phyloP scores from a whole-genome alignment of 2,113 vertebrate genomes.

The Nerophis lumbriciformis region DNA sequence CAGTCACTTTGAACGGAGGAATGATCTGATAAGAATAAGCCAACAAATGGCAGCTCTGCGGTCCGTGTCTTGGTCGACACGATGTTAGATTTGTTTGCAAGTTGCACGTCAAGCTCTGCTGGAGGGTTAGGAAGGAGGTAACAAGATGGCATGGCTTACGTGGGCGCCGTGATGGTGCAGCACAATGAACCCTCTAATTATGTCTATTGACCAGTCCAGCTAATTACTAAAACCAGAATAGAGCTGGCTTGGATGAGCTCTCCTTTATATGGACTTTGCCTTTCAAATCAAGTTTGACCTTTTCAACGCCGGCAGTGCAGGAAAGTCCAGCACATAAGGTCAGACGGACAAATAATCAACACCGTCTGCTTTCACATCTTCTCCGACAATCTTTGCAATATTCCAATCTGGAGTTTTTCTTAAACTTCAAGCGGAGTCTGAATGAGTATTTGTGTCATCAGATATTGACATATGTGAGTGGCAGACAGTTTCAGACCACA shows the following conservation, averaged over 20 bases:
- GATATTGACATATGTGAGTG: neutral
- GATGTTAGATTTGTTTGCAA: no score
- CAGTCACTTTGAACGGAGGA: no score
- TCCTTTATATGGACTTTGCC: slow-evolving; percentile 10
- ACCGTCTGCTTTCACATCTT: slow-evolving; percentile 20
- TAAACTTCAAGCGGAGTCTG: slow-evolving; percentile 4
- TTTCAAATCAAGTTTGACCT: slow-evolving; percentile 39
- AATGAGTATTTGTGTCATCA: neutral
- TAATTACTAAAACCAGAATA: slow-evolving; percentile 6
- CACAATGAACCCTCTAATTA: neutral
- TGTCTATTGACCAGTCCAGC: neutral
- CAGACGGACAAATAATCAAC: slow-evolving; percentile 22
- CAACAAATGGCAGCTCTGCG: no score
- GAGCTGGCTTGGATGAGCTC: neutral
- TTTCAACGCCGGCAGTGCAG: slow-evolving; percentile 9
- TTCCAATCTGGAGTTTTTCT: slow-evolving; percentile 13
- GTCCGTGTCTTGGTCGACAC: no score
- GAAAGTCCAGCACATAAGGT: slow-evolving; percentile 17
- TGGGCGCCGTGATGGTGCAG: no score
- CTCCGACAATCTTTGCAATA: neutral
- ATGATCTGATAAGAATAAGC: no score
- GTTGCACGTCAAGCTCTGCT: no score
- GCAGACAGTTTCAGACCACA: slow-evolving; percentile 11
- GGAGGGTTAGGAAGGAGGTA: no score
- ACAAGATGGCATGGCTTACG: no score